These are phyloP conservation scores for Hyperopisus bebe DNA, from an alignment of 2,113 vertebrate genomes.

Conservation along the genomic window DNA sequence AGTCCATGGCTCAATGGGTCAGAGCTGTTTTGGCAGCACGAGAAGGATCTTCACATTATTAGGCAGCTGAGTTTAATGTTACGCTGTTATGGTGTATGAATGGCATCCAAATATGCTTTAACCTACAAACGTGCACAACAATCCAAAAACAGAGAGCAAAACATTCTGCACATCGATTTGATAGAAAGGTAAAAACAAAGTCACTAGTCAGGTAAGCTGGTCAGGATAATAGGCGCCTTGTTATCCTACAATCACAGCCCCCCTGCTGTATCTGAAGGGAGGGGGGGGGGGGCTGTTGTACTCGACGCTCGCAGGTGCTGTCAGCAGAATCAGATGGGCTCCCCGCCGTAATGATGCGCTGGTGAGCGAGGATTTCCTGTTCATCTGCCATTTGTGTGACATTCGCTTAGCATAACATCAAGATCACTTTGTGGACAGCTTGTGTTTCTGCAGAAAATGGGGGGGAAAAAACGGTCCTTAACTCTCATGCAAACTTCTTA, in stretches of 20 bases:
- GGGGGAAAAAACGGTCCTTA: neutral
- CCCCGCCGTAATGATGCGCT: neutral
- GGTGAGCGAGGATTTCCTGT: neutral
- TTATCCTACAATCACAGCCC: neutral
- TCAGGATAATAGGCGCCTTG: neutral
- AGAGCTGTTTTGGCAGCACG: neutral
- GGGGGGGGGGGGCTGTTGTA: neutral
- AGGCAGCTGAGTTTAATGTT: neutral
- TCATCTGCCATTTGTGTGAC: neutral
- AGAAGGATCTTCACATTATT: neutral
- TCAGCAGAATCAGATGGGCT: neutral
- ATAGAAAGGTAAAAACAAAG: neutral
- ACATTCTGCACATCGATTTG: neutral
- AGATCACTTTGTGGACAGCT: neutral
- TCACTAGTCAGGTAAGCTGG: neutral
- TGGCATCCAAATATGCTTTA: neutral
- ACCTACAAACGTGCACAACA: neutral
- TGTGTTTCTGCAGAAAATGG: neutral
- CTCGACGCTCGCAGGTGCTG: neutral
- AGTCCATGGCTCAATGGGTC: neutral
- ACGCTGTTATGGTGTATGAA: neutral
- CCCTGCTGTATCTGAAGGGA: neutral
- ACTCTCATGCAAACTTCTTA: neutral
- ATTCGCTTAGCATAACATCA: neutral
- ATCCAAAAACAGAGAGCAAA: neutral